These are phyloP conservation scores for Gerris buenoi DNA, from an alignment of 1,140 invertebrate species.

Conservation along the genomic window DNA sequence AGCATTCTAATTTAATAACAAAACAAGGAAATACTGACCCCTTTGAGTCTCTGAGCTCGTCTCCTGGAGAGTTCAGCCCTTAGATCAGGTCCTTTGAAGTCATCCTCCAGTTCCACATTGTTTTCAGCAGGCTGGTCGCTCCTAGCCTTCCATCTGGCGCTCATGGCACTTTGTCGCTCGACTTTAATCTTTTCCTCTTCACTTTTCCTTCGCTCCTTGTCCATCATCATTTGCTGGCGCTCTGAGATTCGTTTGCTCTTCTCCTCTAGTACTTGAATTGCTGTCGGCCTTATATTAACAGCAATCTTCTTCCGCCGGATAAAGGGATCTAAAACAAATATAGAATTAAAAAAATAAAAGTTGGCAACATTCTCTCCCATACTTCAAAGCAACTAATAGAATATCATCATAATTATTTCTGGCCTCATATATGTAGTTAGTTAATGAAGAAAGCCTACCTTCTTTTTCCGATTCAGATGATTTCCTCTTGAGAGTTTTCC, in stretches of 20 bases:
- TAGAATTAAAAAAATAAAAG: not conserved
- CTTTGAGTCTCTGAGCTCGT: conserved; percentile 11
- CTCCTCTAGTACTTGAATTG: not conserved
- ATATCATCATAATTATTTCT: not conserved
- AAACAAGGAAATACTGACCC: conserved; percentile 3
- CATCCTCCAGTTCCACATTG: not conserved
- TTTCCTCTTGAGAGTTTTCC: not conserved
- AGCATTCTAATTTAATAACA: no score
- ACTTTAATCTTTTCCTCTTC: not conserved
- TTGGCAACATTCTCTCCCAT: no score
- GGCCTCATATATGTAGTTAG: no score
- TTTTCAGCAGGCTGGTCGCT: not conserved
- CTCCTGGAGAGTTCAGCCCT: conserved; percentile 12
- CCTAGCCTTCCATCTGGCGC: not conserved
- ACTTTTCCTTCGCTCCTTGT: not conserved
- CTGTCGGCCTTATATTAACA: conserved; percentile 3
- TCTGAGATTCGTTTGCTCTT: not conserved
- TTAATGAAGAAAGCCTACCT: not conserved
- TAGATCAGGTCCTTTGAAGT: conserved; percentile 8
- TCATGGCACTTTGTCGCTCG: not conserved
- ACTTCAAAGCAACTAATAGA: not conserved
- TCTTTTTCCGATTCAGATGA: not conserved
- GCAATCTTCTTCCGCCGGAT: not conserved
- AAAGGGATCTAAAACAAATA: not conserved
- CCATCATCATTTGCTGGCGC: not conserved